A percentile compares a stretch with the other conserved stretches of the same genome.
Conservation (phyloP, 2,113 vertebrate genomes). For the Percina caprodes region DNA sequence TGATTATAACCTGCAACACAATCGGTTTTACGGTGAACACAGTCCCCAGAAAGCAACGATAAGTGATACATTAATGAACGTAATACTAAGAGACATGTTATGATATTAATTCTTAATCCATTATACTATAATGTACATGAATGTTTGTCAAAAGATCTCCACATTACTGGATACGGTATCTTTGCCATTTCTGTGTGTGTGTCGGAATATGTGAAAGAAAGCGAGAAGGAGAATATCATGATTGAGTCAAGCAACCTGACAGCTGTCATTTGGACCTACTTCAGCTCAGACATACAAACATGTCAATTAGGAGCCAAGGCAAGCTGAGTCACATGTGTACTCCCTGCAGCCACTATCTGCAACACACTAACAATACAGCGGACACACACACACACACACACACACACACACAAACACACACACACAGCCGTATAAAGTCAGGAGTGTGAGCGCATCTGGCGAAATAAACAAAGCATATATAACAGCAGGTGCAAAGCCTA, state of each 20-base stretch:
- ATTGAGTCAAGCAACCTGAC: slow-evolving; percentile 72
- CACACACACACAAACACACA: slow-evolving; percentile 28
- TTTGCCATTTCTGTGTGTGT: neutral
- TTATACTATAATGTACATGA: neutral
- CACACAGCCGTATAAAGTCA: neutral
- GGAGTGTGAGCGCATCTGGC: slow-evolving; percentile 30
- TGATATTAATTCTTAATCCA: neutral
- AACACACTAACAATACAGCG: slow-evolving; percentile 43
- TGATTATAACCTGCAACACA: neutral
- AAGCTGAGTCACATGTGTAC: slow-evolving; percentile 75
- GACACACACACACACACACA: slow-evolving; percentile 23
- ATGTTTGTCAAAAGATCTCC: slow-evolving; percentile 17
- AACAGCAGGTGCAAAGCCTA: slow-evolving; percentile 16
- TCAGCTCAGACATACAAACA: slow-evolving; percentile 58
- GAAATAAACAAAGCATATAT: slow-evolving; percentile 41
- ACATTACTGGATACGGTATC: neutral
- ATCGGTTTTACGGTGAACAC: neutral
- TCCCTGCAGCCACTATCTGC: slow-evolving; percentile 77
- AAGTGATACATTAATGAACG: neutral
- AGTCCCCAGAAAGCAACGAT: neutral
- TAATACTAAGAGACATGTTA: neutral
- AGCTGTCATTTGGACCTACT: slow-evolving; percentile 78
- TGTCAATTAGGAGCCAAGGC: slow-evolving; percentile 75
- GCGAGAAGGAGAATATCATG: slow-evolving; percentile 28
- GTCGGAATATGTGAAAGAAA: slow-evolving; percentile 40